phyloP scores from a whole-genome alignment of 2,113 vertebrate genomes.

The Neopipo cinnamomea region DNA sequence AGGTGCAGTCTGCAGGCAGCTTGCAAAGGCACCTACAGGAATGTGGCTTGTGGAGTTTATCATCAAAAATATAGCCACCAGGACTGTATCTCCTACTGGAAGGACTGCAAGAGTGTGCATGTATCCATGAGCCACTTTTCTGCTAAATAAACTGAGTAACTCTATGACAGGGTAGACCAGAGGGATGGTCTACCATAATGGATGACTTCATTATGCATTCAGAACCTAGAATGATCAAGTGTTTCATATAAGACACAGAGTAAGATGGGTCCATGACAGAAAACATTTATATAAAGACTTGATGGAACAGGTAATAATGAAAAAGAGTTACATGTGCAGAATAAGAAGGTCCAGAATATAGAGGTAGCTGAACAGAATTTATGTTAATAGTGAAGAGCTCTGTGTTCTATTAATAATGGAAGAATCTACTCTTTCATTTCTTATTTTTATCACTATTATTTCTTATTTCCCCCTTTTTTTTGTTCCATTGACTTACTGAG shows the following conservation, averaged over 20 bases:
- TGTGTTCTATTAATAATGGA: not conserved
- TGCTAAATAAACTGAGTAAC: not conserved
- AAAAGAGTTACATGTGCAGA: not conserved
- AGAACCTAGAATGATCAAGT: not conserved
- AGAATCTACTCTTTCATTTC: not conserved
- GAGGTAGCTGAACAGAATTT: not conserved
- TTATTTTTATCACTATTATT: slow-evolving; percentile 1
- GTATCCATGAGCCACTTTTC: not conserved
- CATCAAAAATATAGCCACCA: not conserved
- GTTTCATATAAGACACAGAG: not conserved
- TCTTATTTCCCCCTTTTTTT: not conserved
- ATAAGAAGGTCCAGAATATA: not conserved
- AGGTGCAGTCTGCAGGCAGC: not conserved
- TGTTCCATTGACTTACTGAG: not conserved
- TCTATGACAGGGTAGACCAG: not conserved
- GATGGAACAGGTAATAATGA: not conserved
- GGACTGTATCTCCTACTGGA: not conserved
- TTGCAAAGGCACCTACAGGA: not conserved
- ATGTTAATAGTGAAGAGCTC: not conserved
- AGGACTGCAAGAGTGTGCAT: not conserved
- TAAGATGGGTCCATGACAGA: not conserved
- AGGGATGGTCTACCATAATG: not conserved
- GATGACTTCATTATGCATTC: not conserved
- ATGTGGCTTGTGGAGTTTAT: not conserved
- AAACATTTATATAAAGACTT: not conserved